Evolutionary conservation across 2,888 invertebrate genomes (phyloP).

Genomic region (Lampropteryx suffumata): DNA sequence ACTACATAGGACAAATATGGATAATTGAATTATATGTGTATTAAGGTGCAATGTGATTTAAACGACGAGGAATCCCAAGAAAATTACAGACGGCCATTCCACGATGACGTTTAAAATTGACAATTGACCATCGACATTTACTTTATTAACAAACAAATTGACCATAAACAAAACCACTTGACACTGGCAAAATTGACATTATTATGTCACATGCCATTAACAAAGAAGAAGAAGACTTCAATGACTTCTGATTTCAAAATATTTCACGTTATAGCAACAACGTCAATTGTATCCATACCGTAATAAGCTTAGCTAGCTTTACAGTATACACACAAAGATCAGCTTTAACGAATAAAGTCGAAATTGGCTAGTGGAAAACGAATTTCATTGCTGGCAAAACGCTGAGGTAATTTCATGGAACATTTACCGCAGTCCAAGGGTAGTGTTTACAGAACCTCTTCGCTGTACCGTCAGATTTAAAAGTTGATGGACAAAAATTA

Average conservation of each 20-base stretch:
- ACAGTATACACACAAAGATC: constrained; percentile 28
- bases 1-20: too few species aligned
- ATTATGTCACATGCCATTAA: too few species aligned
- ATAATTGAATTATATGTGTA: too few species aligned
- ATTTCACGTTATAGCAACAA: background rate
- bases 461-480: constrained; percentile 14
- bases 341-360: constrained; percentile 50
- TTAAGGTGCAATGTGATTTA: too few species aligned
- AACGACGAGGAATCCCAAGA: too few species aligned
- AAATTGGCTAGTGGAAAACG: constrained; percentile 57
- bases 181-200: too few species aligned
- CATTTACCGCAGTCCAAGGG: constrained; percentile 66
- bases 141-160: too few species aligned
- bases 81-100: too few species aligned
- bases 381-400: constrained; percentile 63
- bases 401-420: constrained; percentile 73
- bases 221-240: too few species aligned
- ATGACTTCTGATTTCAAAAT: background rate
- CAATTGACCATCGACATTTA: too few species aligned
- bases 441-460: constrained; percentile 56
- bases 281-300: constrained; percentile 16
- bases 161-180: too few species aligned
- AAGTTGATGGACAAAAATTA: background rate
- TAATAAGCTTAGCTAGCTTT: constrained; percentile 19
- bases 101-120: too few species aligned